Percentiles rank a stretch among this genome's conserved stretches.
Conservation (phyloP, 2,797 vertebrate genomes). For the Centroberyx gerrardi region DNA sequence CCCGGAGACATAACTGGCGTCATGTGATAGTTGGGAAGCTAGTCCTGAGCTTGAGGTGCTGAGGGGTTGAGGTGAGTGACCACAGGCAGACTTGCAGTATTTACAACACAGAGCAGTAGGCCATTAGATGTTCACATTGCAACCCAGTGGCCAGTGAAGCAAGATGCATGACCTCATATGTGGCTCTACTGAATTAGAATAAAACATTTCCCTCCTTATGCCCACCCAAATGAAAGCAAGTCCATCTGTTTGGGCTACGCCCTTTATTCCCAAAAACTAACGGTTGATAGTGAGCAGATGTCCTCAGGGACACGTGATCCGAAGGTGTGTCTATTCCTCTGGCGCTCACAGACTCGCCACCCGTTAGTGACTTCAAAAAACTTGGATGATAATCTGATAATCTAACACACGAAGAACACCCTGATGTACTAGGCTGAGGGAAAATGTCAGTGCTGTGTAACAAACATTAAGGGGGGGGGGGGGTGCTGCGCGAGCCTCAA, state of each 20-base stretch:
- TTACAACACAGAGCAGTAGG: neutral
- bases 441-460: neutral
- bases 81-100: neutral
- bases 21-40: conserved; percentile 72
- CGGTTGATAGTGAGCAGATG: conserved; percentile 50
- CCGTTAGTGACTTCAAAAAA: neutral
- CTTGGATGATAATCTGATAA: no score
- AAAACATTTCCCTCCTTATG: neutral
- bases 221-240: conserved; percentile 8
- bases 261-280: conserved; percentile 33
- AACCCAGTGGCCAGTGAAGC: neutral
- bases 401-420: conserved; percentile 1
- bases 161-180: neutral
- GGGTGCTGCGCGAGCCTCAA: no score
- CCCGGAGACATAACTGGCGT: conserved; percentile 45
- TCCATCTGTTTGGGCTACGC: conserved; percentile 38
- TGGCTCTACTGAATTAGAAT: neutral
- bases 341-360: neutral
- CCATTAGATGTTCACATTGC: neutral
- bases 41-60: conserved; percentile 6
- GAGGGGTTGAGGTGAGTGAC: conserved; percentile 19
- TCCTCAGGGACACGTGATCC: conserved; percentile 19
- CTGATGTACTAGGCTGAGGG: neutral
- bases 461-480: no score
- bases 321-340: conserved; percentile 6